Evolutionary conservation across 2,113 vertebrate species (phyloP).

Genomic region (Chloebia gouldiae): DNA sequence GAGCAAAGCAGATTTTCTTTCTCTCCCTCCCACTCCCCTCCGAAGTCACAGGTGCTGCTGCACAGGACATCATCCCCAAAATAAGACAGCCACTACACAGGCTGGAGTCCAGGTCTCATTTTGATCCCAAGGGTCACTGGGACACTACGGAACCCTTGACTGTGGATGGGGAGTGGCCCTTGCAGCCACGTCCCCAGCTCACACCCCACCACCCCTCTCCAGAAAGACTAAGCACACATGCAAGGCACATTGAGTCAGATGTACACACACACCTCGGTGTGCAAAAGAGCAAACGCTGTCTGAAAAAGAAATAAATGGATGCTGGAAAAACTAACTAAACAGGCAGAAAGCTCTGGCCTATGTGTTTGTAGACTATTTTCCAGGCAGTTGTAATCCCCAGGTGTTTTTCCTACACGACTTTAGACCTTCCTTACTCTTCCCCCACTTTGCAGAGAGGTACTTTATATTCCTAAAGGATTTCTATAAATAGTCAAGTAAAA

Average conservation of each 20-base stretch:
- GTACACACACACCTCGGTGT: not conserved
- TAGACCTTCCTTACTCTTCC: not conserved
- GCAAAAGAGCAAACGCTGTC: constrained; percentile 68
- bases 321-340: constrained; percentile 28
- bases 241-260: constrained; percentile 72
- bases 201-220: not conserved
- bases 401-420: not conserved
- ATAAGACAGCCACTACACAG: constrained; percentile 35
- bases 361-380: constrained; percentile 25
- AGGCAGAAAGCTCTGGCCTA: constrained; percentile 62
- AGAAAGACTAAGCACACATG: constrained; percentile 46
- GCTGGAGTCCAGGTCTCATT: not conserved
- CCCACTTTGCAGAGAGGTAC: not conserved
- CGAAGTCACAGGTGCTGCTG: not conserved
- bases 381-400: constrained; percentile 40
- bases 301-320: not conserved
- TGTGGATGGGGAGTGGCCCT: constrained; percentile 15
- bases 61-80: constrained; percentile 17
- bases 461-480: not conserved
- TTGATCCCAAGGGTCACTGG: not conserved
- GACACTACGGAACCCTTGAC: not conserved
- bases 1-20: constrained; percentile 40
- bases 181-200: not conserved
- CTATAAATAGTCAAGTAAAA: constrained; percentile 1
- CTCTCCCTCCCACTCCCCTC: not conserved